Conservation (phyloP, 2,888 invertebrate genomes). For the Azorinus chamasolen region DNA sequence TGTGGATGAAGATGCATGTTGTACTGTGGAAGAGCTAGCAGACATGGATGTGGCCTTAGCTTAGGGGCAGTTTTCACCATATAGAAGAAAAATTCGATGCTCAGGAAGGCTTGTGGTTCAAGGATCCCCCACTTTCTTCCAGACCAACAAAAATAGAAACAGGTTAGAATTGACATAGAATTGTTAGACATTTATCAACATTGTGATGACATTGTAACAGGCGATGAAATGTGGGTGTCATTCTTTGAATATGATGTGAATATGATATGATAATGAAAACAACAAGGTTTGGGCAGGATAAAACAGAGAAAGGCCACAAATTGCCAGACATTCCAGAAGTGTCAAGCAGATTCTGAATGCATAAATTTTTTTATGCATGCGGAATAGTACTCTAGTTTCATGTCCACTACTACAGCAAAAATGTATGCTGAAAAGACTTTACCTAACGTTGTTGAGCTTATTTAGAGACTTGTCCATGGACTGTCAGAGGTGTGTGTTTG, state of each 20-base stretch:
- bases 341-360: too few relatives aligned
- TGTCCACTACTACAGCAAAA: too few relatives aligned
- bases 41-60: not conserved
- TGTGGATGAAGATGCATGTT: not conserved
- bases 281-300: constrained; percentile 5
- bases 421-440: too few relatives aligned
- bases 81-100: not conserved
- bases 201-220: not conserved
- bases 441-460: too few relatives aligned
- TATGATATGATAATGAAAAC: not conserved
- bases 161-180: constrained; percentile 2
- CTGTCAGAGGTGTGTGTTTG: too few relatives aligned
- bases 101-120: not conserved
- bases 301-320: too few relatives aligned
- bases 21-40: not conserved
- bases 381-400: too few relatives aligned
- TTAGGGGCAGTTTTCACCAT: not conserved
- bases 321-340: too few relatives aligned
- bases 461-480: too few relatives aligned
- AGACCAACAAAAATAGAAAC: not conserved
- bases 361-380: too few relatives aligned
- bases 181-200: not conserved
- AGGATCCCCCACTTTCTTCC: constrained; percentile 1
- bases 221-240: too few relatives aligned
- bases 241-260: not conserved